Base-by-base conservation (phyloP, 1,140 invertebrate genomes). In the Lasioglossum albipes region DNA sequence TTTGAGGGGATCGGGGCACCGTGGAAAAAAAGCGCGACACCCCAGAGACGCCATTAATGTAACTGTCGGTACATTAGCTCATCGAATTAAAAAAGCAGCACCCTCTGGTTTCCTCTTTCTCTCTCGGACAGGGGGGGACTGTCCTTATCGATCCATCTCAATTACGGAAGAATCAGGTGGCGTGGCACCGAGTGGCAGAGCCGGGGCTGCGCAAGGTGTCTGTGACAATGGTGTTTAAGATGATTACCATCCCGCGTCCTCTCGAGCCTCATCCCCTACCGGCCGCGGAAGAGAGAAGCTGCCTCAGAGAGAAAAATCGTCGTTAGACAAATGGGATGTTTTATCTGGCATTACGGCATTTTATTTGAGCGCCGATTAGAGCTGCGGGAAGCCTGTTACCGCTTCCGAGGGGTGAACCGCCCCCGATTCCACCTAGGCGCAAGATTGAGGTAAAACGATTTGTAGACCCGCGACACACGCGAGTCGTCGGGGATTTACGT, bases 311-410 rank as follows among this genome's bases (percentile, higher is more conserved):
- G 88, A 93, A 92, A 92, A 91, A 93, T 93, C 89, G 89, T 90
- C 87, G 89, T 91, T 90, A 91, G 92, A 93, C 91, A 93, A 93
- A 93, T 93, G 92, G 89, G 88, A 87, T 88, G 90, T 90, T 93
- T 93, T 93, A 93, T 93, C 92, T 90, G 90, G 90, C 87, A 90
- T 92, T 91, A 92, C 87, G 87, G 87, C 88, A 91, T 91, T 92
- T 92, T 92, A 91, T 92, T 92, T 91, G 90, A 91, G 85, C 89
- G 87, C 84, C 89, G 91, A 93, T 93, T 92, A 89, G 84, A 66
- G 52, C 59, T 22, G 54, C 49, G 70, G 79, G 83, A 81, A 76
- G 78, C 79, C 84, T 79, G 12, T 83, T 85, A 83, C 80, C 84
- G 81, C 65, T 88, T 84, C 68, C 66, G 41, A 61, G 68, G 74